phyloP scores from a whole-genome alignment of 2,888 invertebrate genomes.

The Drosophila nigricruria region DNA sequence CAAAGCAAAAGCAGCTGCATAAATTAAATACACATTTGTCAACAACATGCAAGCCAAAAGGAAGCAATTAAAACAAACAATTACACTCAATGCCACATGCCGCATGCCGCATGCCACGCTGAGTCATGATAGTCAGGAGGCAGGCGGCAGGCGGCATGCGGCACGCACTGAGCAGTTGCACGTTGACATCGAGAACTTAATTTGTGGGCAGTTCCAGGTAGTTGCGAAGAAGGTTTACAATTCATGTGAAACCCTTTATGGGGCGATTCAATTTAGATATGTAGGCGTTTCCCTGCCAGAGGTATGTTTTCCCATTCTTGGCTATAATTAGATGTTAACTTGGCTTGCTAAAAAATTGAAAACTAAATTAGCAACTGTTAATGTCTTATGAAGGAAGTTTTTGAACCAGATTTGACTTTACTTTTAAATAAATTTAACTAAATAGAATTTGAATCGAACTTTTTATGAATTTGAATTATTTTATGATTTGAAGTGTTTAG shows the following conservation, averaged over 20 bases:
- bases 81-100: constrained; percentile 36
- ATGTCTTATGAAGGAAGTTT: not conserved
- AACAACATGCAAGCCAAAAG: constrained; percentile 25
- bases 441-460: not conserved
- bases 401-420: not conserved
- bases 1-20: constrained; percentile 30
- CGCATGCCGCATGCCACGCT: constrained; percentile 33
- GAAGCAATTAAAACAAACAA: constrained; percentile 57
- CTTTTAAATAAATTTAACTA: not conserved
- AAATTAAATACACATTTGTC: constrained; percentile 64
- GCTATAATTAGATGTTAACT: not conserved
- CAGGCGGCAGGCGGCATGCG: constrained; percentile 17
- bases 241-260: not conserved
- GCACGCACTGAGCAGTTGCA: constrained; percentile 31
- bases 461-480: no score
- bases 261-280: not conserved
- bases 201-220: constrained; percentile 17
- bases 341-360: not conserved
- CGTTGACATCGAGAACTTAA: constrained; percentile 33
- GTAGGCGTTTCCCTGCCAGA: not conserved
- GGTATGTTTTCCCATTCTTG: not conserved
- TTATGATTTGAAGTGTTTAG: no score
- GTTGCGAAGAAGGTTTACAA: not conserved
- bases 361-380: not conserved
- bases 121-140: constrained; percentile 2